Conservation (phyloP, 1,140 invertebrate species). For the Penaeus japonicus region DNA sequence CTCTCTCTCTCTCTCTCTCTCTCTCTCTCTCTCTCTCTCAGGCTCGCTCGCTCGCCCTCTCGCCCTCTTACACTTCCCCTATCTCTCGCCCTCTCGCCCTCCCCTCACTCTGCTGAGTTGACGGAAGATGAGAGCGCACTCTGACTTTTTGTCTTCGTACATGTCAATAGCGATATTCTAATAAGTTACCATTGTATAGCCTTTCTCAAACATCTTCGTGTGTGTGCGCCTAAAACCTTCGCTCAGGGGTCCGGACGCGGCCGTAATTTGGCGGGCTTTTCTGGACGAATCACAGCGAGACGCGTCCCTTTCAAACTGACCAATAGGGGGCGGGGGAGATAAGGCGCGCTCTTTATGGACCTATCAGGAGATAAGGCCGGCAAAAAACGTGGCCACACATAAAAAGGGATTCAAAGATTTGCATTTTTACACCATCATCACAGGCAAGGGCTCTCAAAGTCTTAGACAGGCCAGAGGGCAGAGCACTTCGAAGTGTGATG, state of each 20-base stretch:
- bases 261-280: background rate
- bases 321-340: slow-evolving; percentile 29
- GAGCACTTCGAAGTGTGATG: background rate
- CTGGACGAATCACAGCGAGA: slow-evolving; percentile 33
- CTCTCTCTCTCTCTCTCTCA: too few species aligned
- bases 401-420: slow-evolving; percentile 55
- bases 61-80: background rate
- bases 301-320: slow-evolving; percentile 16
- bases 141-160: slow-evolving; percentile 45
- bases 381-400: slow-evolving; percentile 55
- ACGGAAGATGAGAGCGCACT: slow-evolving; percentile 40
- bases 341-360: slow-evolving; percentile 54
- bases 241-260: background rate
- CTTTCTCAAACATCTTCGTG: slow-evolving; percentile 14
- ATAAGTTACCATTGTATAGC: slow-evolving; percentile 49
- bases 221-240: background rate
- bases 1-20: too few species aligned
- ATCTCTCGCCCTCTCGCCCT: background rate
- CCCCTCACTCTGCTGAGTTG: slow-evolving; percentile 15
- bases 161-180: slow-evolving; percentile 57
- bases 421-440: slow-evolving; percentile 56
- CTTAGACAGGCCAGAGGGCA: slow-evolving; percentile 52
- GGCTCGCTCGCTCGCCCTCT: background rate
- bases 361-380: slow-evolving; percentile 52
- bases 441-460: slow-evolving; percentile 50